A percentile compares a stretch with the other conserved stretches of the same genome.
Conservation (phyloP, 2,797 vertebrate genomes). For the Poeciliopsis paucimaculata region DNA sequence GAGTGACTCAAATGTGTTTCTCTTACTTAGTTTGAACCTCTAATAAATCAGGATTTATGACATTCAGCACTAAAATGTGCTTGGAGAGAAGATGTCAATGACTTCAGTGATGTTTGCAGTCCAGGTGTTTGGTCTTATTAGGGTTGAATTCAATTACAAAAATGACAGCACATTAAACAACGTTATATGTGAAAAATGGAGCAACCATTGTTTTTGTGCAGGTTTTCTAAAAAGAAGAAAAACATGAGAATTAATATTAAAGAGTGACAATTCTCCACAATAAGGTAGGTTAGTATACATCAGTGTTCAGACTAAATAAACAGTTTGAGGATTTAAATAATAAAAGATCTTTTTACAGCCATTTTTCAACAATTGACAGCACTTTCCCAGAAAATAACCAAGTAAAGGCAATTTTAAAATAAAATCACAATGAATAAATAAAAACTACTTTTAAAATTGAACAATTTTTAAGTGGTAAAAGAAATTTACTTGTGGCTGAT, state of each 20-base stretch:
- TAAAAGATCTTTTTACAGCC: not conserved
- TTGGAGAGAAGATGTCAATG: not conserved
- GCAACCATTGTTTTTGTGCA: no score
- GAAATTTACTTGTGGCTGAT: not conserved
- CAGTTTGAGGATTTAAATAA: not conserved
- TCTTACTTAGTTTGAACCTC: not conserved
- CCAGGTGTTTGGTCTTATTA: not conserved
- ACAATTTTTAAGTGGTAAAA: not conserved
- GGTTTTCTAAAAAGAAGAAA: no score
- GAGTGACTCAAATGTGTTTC: constrained; percentile 27
- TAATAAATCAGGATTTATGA: constrained; percentile 11
- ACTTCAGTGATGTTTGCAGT: not conserved
- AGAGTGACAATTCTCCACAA: no score
- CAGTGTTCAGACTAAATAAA: not conserved
- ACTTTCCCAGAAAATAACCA: not conserved
- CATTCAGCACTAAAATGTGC: constrained; percentile 7
- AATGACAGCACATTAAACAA: no score
- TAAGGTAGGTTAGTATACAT: no score
- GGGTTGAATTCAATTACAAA: not conserved
- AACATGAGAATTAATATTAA: no score
- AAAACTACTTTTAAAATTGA: not conserved
- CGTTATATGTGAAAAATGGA: no score
- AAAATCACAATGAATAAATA: not conserved
- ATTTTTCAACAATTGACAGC: not conserved
- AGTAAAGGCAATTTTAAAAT: not conserved